Evolutionary conservation across 2,113 vertebrate species (phyloP), one percentile per base, ranked within the genome.

Genomic region (Globicephala melas): DNA sequence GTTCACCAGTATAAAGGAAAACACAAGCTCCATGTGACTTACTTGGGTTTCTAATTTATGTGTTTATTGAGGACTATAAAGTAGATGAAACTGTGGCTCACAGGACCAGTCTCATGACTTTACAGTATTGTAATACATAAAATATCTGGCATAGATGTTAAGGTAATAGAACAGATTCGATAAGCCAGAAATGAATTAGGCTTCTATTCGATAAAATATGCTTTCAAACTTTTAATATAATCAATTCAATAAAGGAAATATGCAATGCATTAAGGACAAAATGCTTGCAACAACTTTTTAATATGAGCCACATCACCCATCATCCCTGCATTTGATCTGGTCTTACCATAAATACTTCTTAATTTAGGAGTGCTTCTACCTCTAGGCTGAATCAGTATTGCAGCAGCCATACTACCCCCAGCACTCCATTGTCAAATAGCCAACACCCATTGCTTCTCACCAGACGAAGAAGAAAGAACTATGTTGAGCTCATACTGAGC

Each of bases 111-210:
- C 65, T 88, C n/a, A 6, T 55, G 95, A 93, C 81, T 92, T 92
- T 44, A 53, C 17, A 73, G n/a, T 44, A 71, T 36, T 82, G 25
- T 41, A 89, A 67, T 36, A 80, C 3, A 82, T 12, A 71, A 5
- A 87, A 23, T 94, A 85, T 63, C 94, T 85, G 67, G 38, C 38
- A 76, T 20, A 74, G 63, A 50, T 53, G 41, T 18, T 38, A 83
- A 93, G 36, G 36, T 84, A 93, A 92, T 36, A 86, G 89, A 77
- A 89, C 50, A 88, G 28, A 88, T 23, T 80, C 67, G 47, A 44
- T 83, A 67, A 92, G 65, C 26, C 44, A 77, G n/a, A 95, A 96
- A 86, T 70, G 92, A 87, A 71, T 41, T 63, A 58, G 47, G n/a
- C 26, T 94, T 81, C 74, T 80, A n/a, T 68, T 80, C 13, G 58